Percentiles rank a stretch among this genome's conserved stretches.
phyloP scores from a whole-genome alignment of 2,797 vertebrate genomes.

The Florisuga fusca region DNA sequence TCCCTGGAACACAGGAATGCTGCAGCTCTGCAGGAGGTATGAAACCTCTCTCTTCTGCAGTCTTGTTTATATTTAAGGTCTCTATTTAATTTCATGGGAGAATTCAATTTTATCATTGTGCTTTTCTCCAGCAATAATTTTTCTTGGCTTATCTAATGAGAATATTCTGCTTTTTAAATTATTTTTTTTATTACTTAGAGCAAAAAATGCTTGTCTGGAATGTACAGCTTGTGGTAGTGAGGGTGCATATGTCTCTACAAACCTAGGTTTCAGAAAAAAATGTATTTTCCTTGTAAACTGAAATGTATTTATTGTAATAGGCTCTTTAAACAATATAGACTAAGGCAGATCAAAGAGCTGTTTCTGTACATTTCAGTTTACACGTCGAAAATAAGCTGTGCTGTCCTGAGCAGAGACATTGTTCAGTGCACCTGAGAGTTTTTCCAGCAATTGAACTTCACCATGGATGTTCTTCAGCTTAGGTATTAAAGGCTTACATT shows the following conservation, averaged over 20 bases:
- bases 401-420: not conserved
- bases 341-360: not conserved
- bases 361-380: not conserved
- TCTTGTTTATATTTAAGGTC: not conserved
- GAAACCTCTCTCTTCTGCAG: not conserved
- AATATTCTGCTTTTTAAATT: not conserved
- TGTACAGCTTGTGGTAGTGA: not conserved
- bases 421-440: not conserved
- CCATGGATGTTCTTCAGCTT: not conserved
- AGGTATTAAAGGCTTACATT: conserved; percentile 38
- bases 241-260: not conserved
- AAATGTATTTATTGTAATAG: not conserved
- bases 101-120: not conserved
- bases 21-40: not conserved
- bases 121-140: not conserved
- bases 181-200: no score
- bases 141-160: not conserved
- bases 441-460: not conserved
- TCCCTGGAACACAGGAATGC: not conserved
- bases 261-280: not conserved
- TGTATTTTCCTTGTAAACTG: not conserved
- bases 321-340: not conserved
- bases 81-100: not conserved
- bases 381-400: not conserved
- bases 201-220: no score